phyloP scores from a whole-genome alignment of 2,888 invertebrate species.

The Siphonodentalium dalli region DNA sequence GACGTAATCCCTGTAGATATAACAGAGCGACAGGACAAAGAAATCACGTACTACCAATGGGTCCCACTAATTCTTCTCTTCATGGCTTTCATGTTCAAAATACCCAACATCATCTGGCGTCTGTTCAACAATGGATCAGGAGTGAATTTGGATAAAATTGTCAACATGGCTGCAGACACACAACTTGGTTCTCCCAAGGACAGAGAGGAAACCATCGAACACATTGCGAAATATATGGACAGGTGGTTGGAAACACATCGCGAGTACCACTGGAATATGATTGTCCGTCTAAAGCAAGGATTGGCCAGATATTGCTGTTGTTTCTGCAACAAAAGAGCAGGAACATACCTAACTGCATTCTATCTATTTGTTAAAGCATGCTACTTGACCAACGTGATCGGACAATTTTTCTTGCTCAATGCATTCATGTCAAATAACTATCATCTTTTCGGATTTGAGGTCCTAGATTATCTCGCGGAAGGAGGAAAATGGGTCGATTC shows the following conservation, averaged over 20 bases:
- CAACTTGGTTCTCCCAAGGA: constrained; percentile 43
- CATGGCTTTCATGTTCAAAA: constrained; percentile 51
- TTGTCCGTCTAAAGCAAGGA: constrained; percentile 42
- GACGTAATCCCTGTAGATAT: constrained; percentile 43
- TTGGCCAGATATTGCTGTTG: constrained; percentile 44
- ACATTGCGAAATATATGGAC: constrained; percentile 46
- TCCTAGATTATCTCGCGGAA: constrained; percentile 36
- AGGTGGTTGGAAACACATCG: constrained; percentile 49
- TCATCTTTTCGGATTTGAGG: constrained; percentile 52
- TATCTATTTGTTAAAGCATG: constrained; percentile 54
- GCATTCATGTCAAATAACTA: constrained; percentile 54
- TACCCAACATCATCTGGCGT: constrained; percentile 50
- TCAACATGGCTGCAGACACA: constrained; percentile 46
- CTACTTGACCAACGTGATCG: constrained; percentile 54
- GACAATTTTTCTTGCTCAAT: constrained; percentile 59
- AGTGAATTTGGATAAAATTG: constrained; percentile 49
- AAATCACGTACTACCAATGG: constrained; percentile 56
- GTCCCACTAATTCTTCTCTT: constrained; percentile 53
- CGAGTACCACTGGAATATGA: constrained; percentile 45
- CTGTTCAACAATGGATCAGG: constrained; percentile 42
- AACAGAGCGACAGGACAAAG: constrained; percentile 33
- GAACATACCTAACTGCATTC: constrained; percentile 53
- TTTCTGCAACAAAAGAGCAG: constrained; percentile 51
- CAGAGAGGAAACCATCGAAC: constrained; percentile 39
- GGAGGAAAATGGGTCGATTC: constrained; percentile 40